Evolutionary conservation across 1,140 invertebrate species (phyloP), one percentile per base, ranked within the genome.

Genomic region (Muscidifurax raptorellus): DNA sequence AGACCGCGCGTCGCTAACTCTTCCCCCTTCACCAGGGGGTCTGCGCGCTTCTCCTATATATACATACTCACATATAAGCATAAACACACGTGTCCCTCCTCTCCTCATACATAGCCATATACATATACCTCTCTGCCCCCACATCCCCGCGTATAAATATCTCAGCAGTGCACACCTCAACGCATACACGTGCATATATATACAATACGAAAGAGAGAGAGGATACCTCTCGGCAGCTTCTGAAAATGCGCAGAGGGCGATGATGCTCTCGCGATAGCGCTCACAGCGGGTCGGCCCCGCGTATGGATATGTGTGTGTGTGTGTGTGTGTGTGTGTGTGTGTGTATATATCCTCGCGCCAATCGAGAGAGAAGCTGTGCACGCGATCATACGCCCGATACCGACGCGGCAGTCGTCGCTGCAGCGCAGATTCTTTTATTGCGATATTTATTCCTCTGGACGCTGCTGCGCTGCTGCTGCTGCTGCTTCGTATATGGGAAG

Each of bases 1-100:
- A 84, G 83, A 84, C 83, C 15, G 83, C 83, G 83, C 71, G 83
- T 84, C 83, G 83, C 83, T 52, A 13, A 40, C 59, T 22, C 36
- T 76, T n/a, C 59, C 72, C 25, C 59, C 12, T 32, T 5, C 82
- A 18, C n/a, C 82, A 27, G 82, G 76, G 67, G 76, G 76, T 84
- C 74, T 25, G 52, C 78, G 64, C 47, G 25, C 40, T 27, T 72
- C 80, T 36, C 40, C 44, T 13, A n/a, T n/a, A n/a, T n/a, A n/a
- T n/a, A n/a, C n/a, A n/a, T n/a, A 3, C 9, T 69, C 80, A 9
- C 30, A 82, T 75, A 77, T 75, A 77, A 72, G 69, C 79, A 81
- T 59, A 81, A 81, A 81, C 71, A 82, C 80, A 82, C 28, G 47
- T 59, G 27, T 30, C 10, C 13, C 52, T 27, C n/a, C 40, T n/a